Evolutionary conservation across 1,140 invertebrate species (phyloP).

Genomic region (Brachionus calyciflorus): DNA sequence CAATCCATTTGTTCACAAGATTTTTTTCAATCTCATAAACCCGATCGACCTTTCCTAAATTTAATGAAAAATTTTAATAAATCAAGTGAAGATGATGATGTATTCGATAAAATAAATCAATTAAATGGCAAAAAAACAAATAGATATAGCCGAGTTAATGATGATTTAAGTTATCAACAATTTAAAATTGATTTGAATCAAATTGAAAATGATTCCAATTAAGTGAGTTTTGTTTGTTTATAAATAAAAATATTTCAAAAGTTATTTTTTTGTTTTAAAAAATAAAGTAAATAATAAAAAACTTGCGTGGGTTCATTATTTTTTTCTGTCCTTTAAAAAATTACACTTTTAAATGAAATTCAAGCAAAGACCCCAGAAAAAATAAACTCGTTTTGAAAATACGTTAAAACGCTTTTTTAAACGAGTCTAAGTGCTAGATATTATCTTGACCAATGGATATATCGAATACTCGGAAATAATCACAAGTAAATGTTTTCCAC

Average conservation of each 20-base stretch:
- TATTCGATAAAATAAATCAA: not conserved
- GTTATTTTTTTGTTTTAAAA: not conserved
- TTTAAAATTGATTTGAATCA: slow-evolving; percentile 37
- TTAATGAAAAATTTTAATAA: slow-evolving; percentile 18
- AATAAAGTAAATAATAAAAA: not conserved
- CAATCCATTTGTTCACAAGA: not conserved
- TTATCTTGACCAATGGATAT: slow-evolving; percentile 51
- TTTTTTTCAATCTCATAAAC: too few species aligned
- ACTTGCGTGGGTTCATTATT: not conserved
- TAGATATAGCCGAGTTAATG: not conserved
- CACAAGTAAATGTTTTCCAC: slow-evolving; percentile 50
- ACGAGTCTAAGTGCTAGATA: too few species aligned
- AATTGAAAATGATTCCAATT: slow-evolving; percentile 23
- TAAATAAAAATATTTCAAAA: not conserved
- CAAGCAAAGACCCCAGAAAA: too few species aligned
- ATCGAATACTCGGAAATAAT: slow-evolving; percentile 52
- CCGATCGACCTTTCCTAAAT: not conserved
- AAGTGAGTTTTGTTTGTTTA: not conserved
- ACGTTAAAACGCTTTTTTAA: too few species aligned
- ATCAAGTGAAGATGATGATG: not conserved
- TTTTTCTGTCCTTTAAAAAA: not conserved
- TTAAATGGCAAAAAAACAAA: not conserved
- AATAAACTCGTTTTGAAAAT: too few species aligned
- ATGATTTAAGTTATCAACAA: not conserved
- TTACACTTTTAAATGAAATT: not conserved